Conservation (phyloP, 2,797 vertebrate species). For the Holocentrus rufus region DNA sequence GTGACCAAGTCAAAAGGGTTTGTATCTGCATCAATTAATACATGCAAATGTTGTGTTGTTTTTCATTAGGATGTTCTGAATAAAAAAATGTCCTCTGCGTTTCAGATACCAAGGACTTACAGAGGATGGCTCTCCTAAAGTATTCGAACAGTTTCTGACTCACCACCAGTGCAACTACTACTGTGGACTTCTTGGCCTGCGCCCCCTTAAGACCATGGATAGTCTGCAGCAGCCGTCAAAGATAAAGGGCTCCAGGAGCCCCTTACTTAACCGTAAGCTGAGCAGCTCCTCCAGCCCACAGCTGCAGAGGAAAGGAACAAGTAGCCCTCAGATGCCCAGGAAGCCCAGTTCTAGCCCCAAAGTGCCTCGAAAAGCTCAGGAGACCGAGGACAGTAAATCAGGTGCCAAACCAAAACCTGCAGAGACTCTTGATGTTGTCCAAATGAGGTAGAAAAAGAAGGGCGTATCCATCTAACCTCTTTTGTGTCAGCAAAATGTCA, state of each 20-base stretch:
- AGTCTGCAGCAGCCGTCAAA: constrained; percentile 82
- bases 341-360: constrained; percentile 84
- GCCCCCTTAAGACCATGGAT: constrained; percentile 84
- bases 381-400: constrained; percentile 75
- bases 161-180: constrained; percentile 92
- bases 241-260: constrained; percentile 91
- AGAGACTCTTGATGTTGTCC: constrained; percentile 74
- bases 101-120: constrained; percentile 96
- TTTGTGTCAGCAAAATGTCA: constrained; percentile 20
- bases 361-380: constrained; percentile 79
- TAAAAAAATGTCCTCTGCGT: constrained; percentile 36
- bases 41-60: background rate
- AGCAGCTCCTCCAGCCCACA: constrained; percentile 90
- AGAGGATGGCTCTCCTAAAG: constrained; percentile 85
- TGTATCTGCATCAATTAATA: constrained; percentile 74
- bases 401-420: constrained; percentile 71
- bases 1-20: constrained; percentile 95
- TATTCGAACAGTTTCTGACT: constrained; percentile 89
- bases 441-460: constrained; percentile 78
- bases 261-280: constrained; percentile 86
- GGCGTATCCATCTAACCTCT: background rate
- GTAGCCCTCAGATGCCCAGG: constrained; percentile 86
- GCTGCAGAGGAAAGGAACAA: constrained; percentile 85
- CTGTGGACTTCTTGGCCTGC: constrained; percentile 89
- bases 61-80: constrained; percentile 9